These are phyloP conservation scores for Pseudanteris insignis DNA, from an alignment of 2,888 invertebrate species.

Conservation along the genomic window DNA sequence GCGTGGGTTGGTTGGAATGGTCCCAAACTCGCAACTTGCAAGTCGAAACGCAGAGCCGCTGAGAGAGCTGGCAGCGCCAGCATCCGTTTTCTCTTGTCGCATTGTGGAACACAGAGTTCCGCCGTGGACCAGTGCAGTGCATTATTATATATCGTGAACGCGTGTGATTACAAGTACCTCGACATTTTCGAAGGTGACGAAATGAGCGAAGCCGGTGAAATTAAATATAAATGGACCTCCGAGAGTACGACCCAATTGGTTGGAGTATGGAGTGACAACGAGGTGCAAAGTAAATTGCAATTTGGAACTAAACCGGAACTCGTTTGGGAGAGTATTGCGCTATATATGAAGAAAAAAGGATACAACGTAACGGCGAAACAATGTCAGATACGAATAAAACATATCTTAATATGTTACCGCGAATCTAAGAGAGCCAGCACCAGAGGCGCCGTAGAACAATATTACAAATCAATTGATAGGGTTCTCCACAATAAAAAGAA, in stretches of 20 bases:
- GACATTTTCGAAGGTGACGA: background rate
- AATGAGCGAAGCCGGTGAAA: slow-evolving; percentile 58
- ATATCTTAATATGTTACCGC: slow-evolving; percentile 62
- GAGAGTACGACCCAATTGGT: slow-evolving; percentile 63
- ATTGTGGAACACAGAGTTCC: background rate
- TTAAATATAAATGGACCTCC: slow-evolving; percentile 65
- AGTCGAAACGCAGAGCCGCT: background rate
- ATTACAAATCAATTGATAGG: slow-evolving; percentile 62
- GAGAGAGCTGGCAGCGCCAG: slow-evolving; percentile 13
- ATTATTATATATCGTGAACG: slow-evolving; percentile 2
- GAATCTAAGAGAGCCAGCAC: slow-evolving; percentile 62
- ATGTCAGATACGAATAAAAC: slow-evolving; percentile 64
- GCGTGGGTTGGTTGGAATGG: background rate
- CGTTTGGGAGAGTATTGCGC: slow-evolving; percentile 63
- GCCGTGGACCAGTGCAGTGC: background rate
- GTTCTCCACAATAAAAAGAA: slow-evolving; percentile 57
- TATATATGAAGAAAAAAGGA: slow-evolving; percentile 64
- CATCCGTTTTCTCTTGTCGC: slow-evolving; percentile 18
- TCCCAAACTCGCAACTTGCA: slow-evolving; percentile 11
- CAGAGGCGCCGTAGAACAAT: slow-evolving; percentile 60
- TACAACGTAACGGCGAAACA: slow-evolving; percentile 62
- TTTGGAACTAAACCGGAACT: slow-evolving; percentile 59
- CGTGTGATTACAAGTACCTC: background rate
- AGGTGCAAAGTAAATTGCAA: slow-evolving; percentile 63
- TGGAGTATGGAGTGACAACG: slow-evolving; percentile 64